Evolutionary conservation across 37 sponge, comb jelly and placozoan genomes (phyloP).

Genomic region (Aplysina aerophoba): DNA sequence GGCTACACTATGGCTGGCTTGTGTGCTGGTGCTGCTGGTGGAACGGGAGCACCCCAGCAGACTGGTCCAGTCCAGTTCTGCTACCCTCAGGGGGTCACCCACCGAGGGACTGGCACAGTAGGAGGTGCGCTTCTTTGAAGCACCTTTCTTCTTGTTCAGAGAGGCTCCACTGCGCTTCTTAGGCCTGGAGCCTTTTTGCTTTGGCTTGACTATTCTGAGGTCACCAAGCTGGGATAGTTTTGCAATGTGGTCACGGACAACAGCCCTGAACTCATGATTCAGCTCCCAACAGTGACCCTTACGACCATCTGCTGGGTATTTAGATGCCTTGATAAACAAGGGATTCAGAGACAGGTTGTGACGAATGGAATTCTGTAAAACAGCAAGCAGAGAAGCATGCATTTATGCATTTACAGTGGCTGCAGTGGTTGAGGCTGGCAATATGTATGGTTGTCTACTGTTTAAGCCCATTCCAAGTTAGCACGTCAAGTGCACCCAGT

Average conservation of each 20-base stretch:
- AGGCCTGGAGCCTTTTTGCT: neutral
- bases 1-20: no score
- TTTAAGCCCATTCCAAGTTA: no score
- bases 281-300: slow-evolving; percentile 53
- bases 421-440: no score
- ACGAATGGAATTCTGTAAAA: slow-evolving; percentile 68
- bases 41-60: slow-evolving; percentile 3
- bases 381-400: neutral
- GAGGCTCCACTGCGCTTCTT: slow-evolving; percentile 15
- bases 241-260: slow-evolving; percentile 28
- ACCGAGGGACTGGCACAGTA: neutral
- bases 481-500: no score
- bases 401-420: neutral
- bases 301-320: slow-evolving; percentile 38
- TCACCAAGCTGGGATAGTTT: slow-evolving; percentile 19
- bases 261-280: slow-evolving; percentile 31
- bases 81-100: slow-evolving; percentile 19
- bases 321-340: slow-evolving; percentile 44
- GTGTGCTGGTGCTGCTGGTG: neutral
- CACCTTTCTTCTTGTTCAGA: neutral
- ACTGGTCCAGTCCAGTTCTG: slow-evolving; percentile 21
- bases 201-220: neutral
- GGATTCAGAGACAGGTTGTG: slow-evolving; percentile 79
- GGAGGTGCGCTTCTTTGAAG: neutral
- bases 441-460: no score